These are phyloP conservation scores for Sorex fumeus DNA, from an alignment of 2,113 vertebrate species.

Conservation along the genomic window DNA sequence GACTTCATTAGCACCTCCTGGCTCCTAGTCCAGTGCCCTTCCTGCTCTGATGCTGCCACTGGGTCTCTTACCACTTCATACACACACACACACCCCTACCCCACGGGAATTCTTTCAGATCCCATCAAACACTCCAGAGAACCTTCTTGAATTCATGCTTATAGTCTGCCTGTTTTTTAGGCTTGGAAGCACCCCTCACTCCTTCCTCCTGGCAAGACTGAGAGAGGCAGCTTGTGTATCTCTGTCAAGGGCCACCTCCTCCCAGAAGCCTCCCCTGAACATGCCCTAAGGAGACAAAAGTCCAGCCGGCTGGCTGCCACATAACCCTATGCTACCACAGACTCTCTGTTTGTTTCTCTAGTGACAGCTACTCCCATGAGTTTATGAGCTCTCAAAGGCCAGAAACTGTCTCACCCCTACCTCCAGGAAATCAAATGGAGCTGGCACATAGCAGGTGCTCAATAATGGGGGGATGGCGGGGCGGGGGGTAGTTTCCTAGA, in stretches of 20 bases:
- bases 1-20: not conserved
- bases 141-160: not conserved
- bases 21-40: constrained; percentile 2
- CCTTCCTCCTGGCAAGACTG: not conserved
- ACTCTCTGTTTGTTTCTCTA: not conserved
- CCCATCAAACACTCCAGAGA: not conserved
- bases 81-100: too few species aligned
- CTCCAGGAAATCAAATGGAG: not conserved
- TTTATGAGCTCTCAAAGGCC: not conserved
- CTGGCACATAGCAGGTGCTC: not conserved
- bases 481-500: not conserved
- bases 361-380: not conserved
- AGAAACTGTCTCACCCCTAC: not conserved
- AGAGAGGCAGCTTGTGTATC: not conserved
- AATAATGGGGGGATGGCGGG: not conserved
- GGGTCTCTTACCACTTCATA: not conserved
- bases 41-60: not conserved
- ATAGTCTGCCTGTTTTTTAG: not conserved
- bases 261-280: constrained; percentile 56
- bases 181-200: not conserved
- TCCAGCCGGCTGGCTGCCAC: not conserved
- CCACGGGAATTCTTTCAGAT: not conserved
- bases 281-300: not conserved
- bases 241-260: not conserved
- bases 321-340: not conserved